Evolutionary conservation across 2,888 invertebrate genomes (phyloP), one percentile per base, ranked within the genome.

Genomic region (Himalopsyche japonica): DNA sequence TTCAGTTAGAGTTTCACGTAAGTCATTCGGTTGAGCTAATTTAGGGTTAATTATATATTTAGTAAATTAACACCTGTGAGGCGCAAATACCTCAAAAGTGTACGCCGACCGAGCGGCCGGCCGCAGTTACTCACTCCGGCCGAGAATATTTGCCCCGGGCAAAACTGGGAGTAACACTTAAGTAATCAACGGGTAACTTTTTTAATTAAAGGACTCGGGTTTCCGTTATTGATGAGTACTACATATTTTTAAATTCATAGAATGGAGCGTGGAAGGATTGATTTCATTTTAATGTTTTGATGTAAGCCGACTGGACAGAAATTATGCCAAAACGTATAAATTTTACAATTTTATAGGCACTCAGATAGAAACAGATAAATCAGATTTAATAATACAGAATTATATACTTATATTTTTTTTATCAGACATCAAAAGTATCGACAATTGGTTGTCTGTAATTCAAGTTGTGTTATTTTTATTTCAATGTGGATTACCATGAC

Each of bases 41-140:
- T 86, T 85, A 85, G 82, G 84, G 82, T 78, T 86, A 86, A 86
- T 86, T 86, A 86, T 82, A 86, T 84, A 86, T 85, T 86, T 86
- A 86, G 83, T 85, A 84, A 86, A 86, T 86, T 86, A 86, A 86
- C 86, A 86, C 86, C 85, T 86, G 84, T 84, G 82, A 18, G 78
- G 79, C 30, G 37, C 47, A 76, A 32, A 43, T 20, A 18, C 43
- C 79, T 77, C 77, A 77, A 77, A 77, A 64, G 64, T 34, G 80
- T 70, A 70, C 80, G 80, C 43, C 82, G 47, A 78, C 77, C 30
- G 24, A 20, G 24, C 24, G 49, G 24, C 24, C 8, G 30, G 70
- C 70, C 70, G 70, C 70, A 70, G 24, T 70, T 70, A 70, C 70
- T 70, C 70, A 70, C 70, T 15, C 15, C 24, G 70, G 76, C 47